These are phyloP conservation scores for Drosophila atripex DNA, from an alignment of 2,888 invertebrate genomes.

Conservation along the genomic window DNA sequence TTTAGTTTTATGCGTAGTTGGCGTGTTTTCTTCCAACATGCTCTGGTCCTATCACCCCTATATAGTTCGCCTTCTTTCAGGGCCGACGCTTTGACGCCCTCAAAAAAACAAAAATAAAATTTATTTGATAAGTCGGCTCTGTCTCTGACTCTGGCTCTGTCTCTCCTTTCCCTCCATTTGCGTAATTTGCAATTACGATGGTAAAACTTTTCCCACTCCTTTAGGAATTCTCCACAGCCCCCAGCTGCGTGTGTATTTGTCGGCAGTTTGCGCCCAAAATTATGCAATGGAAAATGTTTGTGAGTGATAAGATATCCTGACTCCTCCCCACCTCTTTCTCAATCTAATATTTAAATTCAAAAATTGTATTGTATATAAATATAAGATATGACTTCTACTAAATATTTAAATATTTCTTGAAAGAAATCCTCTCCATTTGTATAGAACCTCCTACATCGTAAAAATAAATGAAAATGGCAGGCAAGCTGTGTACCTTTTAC, in stretches of 20 bases:
- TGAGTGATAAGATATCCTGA: slow-evolving; percentile 47
- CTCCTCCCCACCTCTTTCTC: background rate
- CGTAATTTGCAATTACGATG: slow-evolving; percentile 67
- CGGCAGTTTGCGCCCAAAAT: slow-evolving; percentile 38
- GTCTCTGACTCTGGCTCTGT: slow-evolving; percentile 15
- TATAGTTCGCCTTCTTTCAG: slow-evolving; percentile 8
- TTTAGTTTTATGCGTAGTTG: slow-evolving; percentile 54
- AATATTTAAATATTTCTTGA: background rate
- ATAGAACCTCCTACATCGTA: background rate
- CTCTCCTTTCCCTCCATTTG: slow-evolving; percentile 45
- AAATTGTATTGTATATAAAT: background rate
- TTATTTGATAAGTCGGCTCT: slow-evolving; percentile 59
- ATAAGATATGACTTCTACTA: background rate
- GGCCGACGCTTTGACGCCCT: slow-evolving; percentile 52
- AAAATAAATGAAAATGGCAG: slow-evolving; percentile 6
- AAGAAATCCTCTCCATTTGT: background rate
- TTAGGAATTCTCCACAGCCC: background rate
- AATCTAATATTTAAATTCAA: background rate
- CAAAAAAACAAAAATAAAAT: slow-evolving; percentile 50
- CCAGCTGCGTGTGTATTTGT: slow-evolving; percentile 19
- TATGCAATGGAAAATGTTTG: slow-evolving; percentile 53
- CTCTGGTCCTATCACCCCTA: too few species aligned
- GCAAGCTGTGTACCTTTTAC: background rate
- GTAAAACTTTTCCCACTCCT: slow-evolving; percentile 42
- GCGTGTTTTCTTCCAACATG: slow-evolving; percentile 60